These are phyloP conservation scores for Mythimna lalbum DNA, from an alignment of 2,888 invertebrate species.

Conservation along the genomic window DNA sequence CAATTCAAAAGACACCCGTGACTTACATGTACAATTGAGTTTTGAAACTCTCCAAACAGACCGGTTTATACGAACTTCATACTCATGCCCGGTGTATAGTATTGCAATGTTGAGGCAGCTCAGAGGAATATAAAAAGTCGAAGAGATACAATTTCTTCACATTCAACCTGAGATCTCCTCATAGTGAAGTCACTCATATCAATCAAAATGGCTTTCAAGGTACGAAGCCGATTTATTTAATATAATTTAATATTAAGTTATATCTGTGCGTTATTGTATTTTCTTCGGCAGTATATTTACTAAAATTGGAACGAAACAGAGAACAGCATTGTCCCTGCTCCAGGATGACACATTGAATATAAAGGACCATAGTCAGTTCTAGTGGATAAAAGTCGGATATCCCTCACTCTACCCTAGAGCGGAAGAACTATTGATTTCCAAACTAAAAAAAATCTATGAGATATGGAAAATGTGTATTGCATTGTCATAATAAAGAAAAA, in stretches of 20 bases:
- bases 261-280: too few relatives aligned
- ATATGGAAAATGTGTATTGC: too few relatives aligned
- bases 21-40: slow-evolving; percentile 59
- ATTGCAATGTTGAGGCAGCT: slow-evolving; percentile 78
- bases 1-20: slow-evolving; percentile 64
- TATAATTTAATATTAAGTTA: background rate
- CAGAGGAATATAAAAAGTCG: slow-evolving; percentile 81
- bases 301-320: too few relatives aligned
- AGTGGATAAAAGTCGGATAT: too few relatives aligned
- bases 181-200: slow-evolving; percentile 78
- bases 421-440: too few relatives aligned
- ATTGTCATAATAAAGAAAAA: too few relatives aligned
- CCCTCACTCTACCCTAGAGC: too few relatives aligned
- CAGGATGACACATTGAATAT: too few relatives aligned
- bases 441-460: too few relatives aligned
- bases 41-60: slow-evolving; percentile 69
- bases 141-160: slow-evolving; percentile 73
- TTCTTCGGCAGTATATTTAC: too few relatives aligned
- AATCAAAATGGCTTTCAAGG: slow-evolving; percentile 85
- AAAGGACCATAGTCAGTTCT: too few relatives aligned
- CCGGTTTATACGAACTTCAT: slow-evolving; percentile 71
- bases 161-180: slow-evolving; percentile 83
- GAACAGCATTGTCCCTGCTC: too few relatives aligned
- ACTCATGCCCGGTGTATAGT: slow-evolving; percentile 60
- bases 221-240: slow-evolving; percentile 59